Evolutionary conservation across 2,888 invertebrate genomes (phyloP).

Genomic region (Stenolophus ochropezus): DNA sequence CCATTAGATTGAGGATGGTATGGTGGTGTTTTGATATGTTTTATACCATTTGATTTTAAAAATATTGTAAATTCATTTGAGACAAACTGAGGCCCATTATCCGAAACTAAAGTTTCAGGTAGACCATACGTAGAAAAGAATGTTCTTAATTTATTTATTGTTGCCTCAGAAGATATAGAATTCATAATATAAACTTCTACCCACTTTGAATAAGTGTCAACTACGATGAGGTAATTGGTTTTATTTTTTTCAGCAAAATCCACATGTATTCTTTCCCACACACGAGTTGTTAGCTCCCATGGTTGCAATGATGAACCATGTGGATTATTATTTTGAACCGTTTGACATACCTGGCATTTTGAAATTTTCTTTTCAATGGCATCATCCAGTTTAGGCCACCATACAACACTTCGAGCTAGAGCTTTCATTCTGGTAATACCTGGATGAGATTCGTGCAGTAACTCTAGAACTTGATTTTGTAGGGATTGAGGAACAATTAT

Average conservation of each 20-base stretch:
- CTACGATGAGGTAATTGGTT: no score
- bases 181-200: no score
- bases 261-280: constrained; percentile 65
- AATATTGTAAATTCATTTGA: no score
- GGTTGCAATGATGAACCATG: constrained; percentile 50
- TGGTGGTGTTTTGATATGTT: no score
- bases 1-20: no score
- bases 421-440: constrained; percentile 64
- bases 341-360: constrained; percentile 57
- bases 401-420: constrained; percentile 57
- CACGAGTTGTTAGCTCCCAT: constrained; percentile 61
- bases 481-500: constrained; percentile 50
- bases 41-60: no score
- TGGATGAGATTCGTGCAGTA: constrained; percentile 61
- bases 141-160: no score
- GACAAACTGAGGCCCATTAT: no score
- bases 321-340: constrained; percentile 46
- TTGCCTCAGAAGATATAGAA: no score
- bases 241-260: constrained; percentile 63
- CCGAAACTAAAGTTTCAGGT: no score
- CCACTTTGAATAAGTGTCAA: no score
- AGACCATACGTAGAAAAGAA: no score
- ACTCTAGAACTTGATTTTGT: constrained; percentile 44
- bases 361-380: constrained; percentile 62
- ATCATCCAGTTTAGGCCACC: constrained; percentile 63